These are phyloP conservation scores for Corythaixoides concolor DNA, from an alignment of 2,113 vertebrate genomes.

Conservation along the genomic window DNA sequence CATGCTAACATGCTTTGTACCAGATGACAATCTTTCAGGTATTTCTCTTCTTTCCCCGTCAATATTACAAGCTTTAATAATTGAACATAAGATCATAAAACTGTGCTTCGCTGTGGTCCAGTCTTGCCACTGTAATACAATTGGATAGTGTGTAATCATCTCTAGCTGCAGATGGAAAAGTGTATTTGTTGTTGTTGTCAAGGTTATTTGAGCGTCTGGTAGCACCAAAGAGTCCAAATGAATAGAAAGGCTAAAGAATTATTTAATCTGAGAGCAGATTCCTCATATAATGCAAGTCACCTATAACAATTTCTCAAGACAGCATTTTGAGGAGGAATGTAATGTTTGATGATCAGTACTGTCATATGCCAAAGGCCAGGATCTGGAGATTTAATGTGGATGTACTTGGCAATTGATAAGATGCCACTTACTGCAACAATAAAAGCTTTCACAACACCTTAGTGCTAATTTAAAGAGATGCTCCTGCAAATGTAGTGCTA, in stretches of 20 bases:
- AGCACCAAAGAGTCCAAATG: neutral
- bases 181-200: neutral
- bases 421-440: neutral
- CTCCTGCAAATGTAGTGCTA: neutral
- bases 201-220: neutral
- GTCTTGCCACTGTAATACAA: neutral
- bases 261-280: slow-evolving; percentile 11
- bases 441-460: slow-evolving; percentile 9
- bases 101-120: neutral
- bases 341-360: neutral
- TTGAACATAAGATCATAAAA: neutral
- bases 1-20: neutral
- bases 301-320: neutral
- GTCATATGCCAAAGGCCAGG: neutral
- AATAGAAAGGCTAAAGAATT: slow-evolving; percentile 10
- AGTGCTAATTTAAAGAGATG: neutral
- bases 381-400: neutral
- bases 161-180: neutral
- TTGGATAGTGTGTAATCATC: neutral
- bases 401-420: neutral
- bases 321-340: neutral
- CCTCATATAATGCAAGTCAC: neutral
- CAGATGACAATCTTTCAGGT: neutral
- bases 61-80: neutral
- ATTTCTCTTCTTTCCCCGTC: neutral